Percentiles rank a stretch among this genome's conserved stretches.
Evolutionary conservation across 2,113 vertebrate genomes (phyloP).

Genomic region (Aegypius monachus): DNA sequence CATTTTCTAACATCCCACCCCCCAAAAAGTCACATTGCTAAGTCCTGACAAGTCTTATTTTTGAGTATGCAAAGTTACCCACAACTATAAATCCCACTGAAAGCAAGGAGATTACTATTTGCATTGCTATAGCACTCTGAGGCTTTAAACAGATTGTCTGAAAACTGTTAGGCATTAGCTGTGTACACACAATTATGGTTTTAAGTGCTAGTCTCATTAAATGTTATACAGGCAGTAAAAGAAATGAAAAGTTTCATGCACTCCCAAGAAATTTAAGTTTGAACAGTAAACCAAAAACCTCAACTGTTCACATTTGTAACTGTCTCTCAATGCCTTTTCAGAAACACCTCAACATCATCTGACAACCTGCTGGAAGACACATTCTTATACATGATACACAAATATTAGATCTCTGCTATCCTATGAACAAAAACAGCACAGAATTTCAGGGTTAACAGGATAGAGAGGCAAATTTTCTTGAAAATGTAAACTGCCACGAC

Average conservation of each 20-base stretch:
- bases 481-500: not conserved
- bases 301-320: not conserved
- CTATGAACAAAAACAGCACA: not conserved
- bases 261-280: not conserved
- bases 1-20: not conserved
- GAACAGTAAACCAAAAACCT: not conserved
- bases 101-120: not conserved
- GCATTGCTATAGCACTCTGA: not conserved
- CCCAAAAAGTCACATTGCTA: not conserved
- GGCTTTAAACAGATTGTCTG: conserved; percentile 7
- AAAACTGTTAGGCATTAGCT: not conserved
- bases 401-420: not conserved
- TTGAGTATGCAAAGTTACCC: not conserved
- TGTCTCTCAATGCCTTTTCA: not conserved
- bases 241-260: not conserved
- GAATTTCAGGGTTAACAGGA: not conserved
- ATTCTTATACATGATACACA: not conserved
- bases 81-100: not conserved
- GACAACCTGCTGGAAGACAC: not conserved
- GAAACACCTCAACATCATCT: not conserved
- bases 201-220: not conserved
- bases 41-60: not conserved
- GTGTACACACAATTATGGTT: not conserved
- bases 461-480: not conserved
- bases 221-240: not conserved